These are phyloP conservation scores for Neogobius melanostomus DNA, from an alignment of 2,113 vertebrate species.

Conservation along the genomic window DNA sequence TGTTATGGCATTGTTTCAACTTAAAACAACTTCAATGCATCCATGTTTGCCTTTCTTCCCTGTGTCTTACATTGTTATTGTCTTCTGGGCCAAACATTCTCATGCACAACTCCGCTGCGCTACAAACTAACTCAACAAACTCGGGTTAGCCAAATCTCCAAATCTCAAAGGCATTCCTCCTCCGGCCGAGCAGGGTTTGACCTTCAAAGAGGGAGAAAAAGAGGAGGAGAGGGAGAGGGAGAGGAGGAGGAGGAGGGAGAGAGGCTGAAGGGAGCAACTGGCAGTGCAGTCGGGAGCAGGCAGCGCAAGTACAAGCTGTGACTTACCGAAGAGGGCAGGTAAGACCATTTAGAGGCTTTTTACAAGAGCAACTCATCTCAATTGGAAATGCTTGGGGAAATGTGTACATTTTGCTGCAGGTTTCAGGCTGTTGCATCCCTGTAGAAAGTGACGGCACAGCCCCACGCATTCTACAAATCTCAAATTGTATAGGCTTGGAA, in stretches of 20 bases:
- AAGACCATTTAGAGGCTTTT: conserved; percentile 58
- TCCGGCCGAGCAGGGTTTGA: conserved; percentile 54
- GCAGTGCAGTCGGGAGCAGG: conserved; percentile 31
- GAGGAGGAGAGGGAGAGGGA: conserved; percentile 1
- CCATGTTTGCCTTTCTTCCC: background rate
- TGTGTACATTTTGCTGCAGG: no score
- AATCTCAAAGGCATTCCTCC: conserved; percentile 51
- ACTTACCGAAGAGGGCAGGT: conserved; percentile 75
- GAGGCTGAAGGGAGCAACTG: conserved; percentile 39
- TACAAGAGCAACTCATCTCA: background rate
- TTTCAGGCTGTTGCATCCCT: no score
- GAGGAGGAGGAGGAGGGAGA: conserved; percentile 35
- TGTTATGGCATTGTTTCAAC: conserved; percentile 32
- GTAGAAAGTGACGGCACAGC: background rate
- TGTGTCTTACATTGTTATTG: background rate
- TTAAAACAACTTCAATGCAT: conserved; percentile 15
- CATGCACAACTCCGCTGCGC: conserved; percentile 12
- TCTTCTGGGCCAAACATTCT: conserved; percentile 10
- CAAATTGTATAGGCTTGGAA: conserved; percentile 17
- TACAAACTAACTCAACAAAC: conserved; percentile 22
- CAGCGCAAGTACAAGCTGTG: conserved; percentile 58
- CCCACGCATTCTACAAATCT: conserved; percentile 33
- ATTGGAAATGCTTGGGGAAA: background rate
- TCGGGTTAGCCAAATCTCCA: conserved; percentile 32
- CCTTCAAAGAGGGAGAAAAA: conserved; percentile 44